Evolutionary conservation across 1,140 invertebrate species (phyloP), one percentile per base, ranked within the genome.

Genomic region (Riptortus pedestris): DNA sequence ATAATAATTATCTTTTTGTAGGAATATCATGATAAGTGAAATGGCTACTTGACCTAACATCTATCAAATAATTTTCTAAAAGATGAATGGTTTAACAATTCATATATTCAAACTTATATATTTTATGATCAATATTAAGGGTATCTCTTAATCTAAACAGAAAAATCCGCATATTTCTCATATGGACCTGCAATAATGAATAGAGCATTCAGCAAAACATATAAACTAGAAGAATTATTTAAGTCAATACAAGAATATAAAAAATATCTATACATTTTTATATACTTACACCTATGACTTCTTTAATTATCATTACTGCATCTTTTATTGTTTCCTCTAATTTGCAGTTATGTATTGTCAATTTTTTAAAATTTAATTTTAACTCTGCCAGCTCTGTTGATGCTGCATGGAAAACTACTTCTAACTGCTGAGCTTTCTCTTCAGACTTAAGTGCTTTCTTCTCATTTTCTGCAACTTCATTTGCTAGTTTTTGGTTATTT

Each of bases 241-340:
- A 38, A 38, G 14, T 5, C 31, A 7, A 38, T 38, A 38, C 31
- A 38, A 38, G 31, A 38, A 7, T 7, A 38, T 7, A 38, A 38
- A 14, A 38, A 38, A 38, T 7, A 38, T 38, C 14, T 7, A 7
- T 38, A 38, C 14, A 38, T 7, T 38, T 38, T 38, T 7, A 38
- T 7, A 38, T 7, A 43, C 38, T 60, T 45, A 60, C 59, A 11
- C 28, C 31, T 60, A 60, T 60, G 3, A 43, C 59, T 38, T 60
- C 33, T 24, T 60, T 16, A 24, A 60, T 43, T 1, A 24, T 43
- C 12, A 60, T 43, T 16, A 43, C 59, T 43, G 59, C 29, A 14
- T 33, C 26, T 60, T 60, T 33, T 20, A 60, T 60, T 24, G 18
- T 60, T 60, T 60, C 33, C 24, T 60, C 38, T 43, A 60, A 43